These are phyloP conservation scores for Aromia moschata DNA, from an alignment of 2,888 invertebrate species.

Conservation along the genomic window DNA sequence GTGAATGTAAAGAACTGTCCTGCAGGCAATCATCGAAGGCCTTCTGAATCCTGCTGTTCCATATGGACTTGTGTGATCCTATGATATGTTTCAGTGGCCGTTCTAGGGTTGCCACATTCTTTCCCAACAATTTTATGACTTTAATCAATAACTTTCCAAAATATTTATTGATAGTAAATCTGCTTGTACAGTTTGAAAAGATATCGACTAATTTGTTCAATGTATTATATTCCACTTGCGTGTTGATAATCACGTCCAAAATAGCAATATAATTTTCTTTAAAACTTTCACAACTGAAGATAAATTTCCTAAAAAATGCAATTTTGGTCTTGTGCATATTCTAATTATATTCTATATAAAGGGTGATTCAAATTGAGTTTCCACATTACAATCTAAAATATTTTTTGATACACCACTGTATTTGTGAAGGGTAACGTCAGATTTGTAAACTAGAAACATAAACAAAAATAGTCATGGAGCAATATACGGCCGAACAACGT, in stretches of 20 bases:
- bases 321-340: not conserved
- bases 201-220: constrained; percentile 40
- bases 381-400: no score
- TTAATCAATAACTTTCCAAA: constrained; percentile 46
- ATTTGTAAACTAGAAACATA: no score
- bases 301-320: constrained; percentile 39
- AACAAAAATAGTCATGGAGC: no score
- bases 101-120: constrained; percentile 36
- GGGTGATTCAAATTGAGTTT: no score
- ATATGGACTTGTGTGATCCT: constrained; percentile 44
- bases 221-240: constrained; percentile 32
- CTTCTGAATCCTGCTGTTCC: constrained; percentile 46
- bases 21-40: constrained; percentile 35
- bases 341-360: no score
- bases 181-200: constrained; percentile 38
- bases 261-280: constrained; percentile 38
- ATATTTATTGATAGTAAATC: constrained; percentile 37
- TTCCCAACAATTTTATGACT: constrained; percentile 37
- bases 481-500: no score
- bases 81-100: constrained; percentile 47
- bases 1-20: constrained; percentile 39
- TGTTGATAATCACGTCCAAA: constrained; percentile 40
- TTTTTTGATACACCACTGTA: no score
- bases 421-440: no score
- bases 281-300: constrained; percentile 33